phyloP scores from a whole-genome alignment of 2,797 vertebrate genomes.

The Myotis pilosus region DNA sequence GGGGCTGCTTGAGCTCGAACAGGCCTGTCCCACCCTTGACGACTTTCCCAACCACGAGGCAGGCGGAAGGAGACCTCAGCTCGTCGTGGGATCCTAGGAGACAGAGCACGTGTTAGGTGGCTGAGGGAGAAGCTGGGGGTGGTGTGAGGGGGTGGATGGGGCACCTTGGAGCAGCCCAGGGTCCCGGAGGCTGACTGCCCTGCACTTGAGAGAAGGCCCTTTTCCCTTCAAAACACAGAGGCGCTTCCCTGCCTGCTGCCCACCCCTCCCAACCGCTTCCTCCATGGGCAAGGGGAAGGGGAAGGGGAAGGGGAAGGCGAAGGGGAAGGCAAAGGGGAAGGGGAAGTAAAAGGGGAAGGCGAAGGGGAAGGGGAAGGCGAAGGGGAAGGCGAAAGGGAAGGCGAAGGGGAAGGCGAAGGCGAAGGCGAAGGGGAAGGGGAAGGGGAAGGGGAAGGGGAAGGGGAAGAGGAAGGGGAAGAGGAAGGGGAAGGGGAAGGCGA shows the following conservation, averaged over 20 bases:
- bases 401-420: background rate
- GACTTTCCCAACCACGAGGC: constrained; percentile 94
- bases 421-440: rapidly evolving
- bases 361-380: background rate
- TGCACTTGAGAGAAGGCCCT: background rate
- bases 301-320: background rate
- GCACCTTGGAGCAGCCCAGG: background rate
- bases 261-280: background rate
- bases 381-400: rapidly evolving
- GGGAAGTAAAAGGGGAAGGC: too few relatives aligned
- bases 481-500: background rate
- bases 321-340: rapidly evolving
- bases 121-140: background rate
- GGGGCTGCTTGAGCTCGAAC: constrained; percentile 97
- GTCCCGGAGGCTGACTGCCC: background rate
- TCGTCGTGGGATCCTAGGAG: constrained; percentile 90
- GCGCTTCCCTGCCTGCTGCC: background rate
- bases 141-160: background rate
- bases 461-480: rapidly evolving
- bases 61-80: constrained; percentile 93
- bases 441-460: background rate
- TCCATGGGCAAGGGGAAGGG: rapidly evolving
- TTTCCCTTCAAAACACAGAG: background rate
- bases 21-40: constrained; percentile 96
- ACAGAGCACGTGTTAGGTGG: background rate